A percentile compares a stretch with the other conserved stretches of the same genome.
Conservation (phyloP, 1,140 invertebrate species). For the Plectrocnemia conspersa region DNA sequence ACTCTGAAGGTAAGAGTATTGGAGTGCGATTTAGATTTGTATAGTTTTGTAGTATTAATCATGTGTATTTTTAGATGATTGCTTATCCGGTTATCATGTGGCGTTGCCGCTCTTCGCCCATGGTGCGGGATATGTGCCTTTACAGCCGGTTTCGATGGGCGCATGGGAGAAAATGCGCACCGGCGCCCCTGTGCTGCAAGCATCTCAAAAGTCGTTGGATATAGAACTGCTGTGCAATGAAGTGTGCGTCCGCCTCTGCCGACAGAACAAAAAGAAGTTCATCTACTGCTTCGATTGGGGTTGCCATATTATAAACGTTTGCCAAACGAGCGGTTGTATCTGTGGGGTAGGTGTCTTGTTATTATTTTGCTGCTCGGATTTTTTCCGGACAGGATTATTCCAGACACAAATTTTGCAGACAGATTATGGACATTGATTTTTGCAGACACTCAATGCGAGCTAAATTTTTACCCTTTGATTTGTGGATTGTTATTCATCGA, state of each 20-base stretch:
- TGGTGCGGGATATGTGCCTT: slow-evolving; percentile 43
- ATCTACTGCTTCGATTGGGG: slow-evolving; percentile 53
- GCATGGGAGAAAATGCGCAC: slow-evolving; percentile 41
- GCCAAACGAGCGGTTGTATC: slow-evolving; percentile 48
- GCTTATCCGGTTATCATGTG: slow-evolving; percentile 50
- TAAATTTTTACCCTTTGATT: no score
- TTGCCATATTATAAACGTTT: slow-evolving; percentile 51
- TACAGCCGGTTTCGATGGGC: slow-evolving; percentile 43
- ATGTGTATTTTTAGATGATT: slow-evolving; percentile 42
- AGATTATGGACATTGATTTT: no score
- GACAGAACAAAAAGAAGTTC: slow-evolving; percentile 44
- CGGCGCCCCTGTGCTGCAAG: slow-evolving; percentile 40
- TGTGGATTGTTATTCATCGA: no score
- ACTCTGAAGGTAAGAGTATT: slow-evolving; percentile 47
- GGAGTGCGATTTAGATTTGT: no score
- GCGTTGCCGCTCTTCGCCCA: slow-evolving; percentile 45
- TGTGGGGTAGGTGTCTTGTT: slow-evolving; percentile 43
- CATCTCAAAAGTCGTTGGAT: slow-evolving; percentile 46
- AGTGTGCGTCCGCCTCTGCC: slow-evolving; percentile 46
- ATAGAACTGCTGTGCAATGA: slow-evolving; percentile 50
- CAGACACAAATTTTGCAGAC: no score
- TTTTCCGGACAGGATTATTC: no score
- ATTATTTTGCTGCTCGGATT: no score
- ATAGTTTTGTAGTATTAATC: slow-evolving; percentile 5
- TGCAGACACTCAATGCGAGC: no score